Conservation (phyloP, 2,113 vertebrate genomes). For the Paradoxurus hermaphroditus region DNA sequence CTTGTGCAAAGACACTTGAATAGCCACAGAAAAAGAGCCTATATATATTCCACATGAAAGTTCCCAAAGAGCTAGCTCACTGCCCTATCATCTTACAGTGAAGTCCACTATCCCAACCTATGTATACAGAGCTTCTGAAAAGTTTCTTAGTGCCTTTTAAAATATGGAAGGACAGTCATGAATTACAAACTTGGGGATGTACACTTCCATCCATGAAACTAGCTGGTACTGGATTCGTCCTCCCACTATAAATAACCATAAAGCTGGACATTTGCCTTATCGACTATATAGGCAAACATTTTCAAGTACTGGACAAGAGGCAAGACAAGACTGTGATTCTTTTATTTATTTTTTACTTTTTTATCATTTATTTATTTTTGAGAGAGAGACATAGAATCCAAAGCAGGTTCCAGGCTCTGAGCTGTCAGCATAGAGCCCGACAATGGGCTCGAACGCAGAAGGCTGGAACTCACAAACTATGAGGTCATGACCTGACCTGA, state of each 20-base stretch:
- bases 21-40: not conserved
- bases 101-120: not conserved
- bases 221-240: not conserved
- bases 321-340: not conserved
- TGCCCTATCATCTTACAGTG: not conserved
- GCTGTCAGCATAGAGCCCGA: too few relatives aligned
- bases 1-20: not conserved
- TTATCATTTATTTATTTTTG: too few relatives aligned
- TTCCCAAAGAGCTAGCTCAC: not conserved
- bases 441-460: too few relatives aligned
- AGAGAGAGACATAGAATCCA: too few relatives aligned
- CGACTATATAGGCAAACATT: not conserved
- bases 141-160: not conserved
- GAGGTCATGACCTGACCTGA: too few relatives aligned
- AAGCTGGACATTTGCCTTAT: not conserved
- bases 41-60: not conserved
- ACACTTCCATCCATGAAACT: not conserved
- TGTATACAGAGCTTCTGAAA: not conserved
- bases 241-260: not conserved
- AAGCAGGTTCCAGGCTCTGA: too few relatives aligned
- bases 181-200: not conserved
- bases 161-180: not conserved
- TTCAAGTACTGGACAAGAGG: not conserved
- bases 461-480: too few relatives aligned
- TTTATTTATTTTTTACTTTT: too few relatives aligned